These are phyloP conservation scores for Araneus ventricosus DNA, from an alignment of 1,140 invertebrate genomes.

Conservation along the genomic window DNA sequence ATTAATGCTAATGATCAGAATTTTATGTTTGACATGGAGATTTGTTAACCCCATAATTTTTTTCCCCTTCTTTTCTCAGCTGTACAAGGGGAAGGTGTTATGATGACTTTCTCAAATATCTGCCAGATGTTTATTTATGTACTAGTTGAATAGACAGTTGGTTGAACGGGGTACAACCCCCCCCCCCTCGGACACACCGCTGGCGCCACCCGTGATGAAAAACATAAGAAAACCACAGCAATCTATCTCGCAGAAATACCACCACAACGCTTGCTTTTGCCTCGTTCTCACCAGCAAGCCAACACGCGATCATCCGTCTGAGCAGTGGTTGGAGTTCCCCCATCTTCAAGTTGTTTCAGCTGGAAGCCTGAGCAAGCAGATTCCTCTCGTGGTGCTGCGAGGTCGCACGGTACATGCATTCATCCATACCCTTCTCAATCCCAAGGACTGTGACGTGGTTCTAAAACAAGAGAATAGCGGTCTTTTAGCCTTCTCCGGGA, in stretches of 20 bases:
- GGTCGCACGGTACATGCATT: slow-evolving; percentile 43
- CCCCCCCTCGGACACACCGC: too few species aligned
- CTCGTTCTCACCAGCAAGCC: background rate
- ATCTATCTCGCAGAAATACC: background rate
- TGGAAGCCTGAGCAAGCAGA: background rate
- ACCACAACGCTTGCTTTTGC: background rate
- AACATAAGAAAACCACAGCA: background rate
- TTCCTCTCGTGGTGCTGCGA: background rate
- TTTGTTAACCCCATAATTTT: too few species aligned
- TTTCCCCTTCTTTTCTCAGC: too few species aligned
- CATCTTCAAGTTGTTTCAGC: slow-evolving; percentile 60
- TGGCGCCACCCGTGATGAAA: background rate
- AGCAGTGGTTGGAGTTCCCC: slow-evolving; percentile 10
- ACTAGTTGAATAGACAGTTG: too few species aligned
- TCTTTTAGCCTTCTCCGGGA: slow-evolving; percentile 50
- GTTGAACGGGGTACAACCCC: too few species aligned
- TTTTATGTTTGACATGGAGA: too few species aligned
- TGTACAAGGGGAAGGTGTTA: too few species aligned
- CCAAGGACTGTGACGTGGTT: slow-evolving; percentile 50
- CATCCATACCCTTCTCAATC: background rate
- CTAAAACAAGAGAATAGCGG: background rate
- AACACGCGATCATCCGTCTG: slow-evolving; percentile 5
- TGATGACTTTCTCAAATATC: too few species aligned
- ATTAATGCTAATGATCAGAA: too few species aligned
- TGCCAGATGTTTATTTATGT: too few species aligned